These are phyloP conservation scores for Vulpes vulpes DNA, from an alignment of 2,113 vertebrate genomes.

Conservation along the genomic window DNA sequence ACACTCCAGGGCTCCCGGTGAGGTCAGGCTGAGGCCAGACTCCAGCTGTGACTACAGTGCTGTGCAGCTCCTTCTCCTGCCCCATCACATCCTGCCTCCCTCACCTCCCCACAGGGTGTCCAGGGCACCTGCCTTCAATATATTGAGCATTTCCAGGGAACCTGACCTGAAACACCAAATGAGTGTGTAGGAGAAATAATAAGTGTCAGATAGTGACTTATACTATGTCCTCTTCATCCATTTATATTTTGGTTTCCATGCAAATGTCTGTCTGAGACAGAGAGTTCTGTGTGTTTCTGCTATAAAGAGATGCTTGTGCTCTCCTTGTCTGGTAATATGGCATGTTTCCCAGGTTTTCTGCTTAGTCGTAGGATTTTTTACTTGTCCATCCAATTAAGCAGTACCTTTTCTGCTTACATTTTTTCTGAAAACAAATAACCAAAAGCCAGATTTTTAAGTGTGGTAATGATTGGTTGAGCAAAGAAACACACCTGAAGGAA, in stretches of 20 bases:
- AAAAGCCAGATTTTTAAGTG: neutral
- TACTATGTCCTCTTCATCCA: neutral
- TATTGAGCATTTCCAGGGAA: neutral
- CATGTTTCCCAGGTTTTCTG: conserved; percentile 20
- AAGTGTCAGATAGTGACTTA: neutral
- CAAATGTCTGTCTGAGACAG: neutral
- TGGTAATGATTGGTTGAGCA: neutral
- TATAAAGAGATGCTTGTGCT: neutral
- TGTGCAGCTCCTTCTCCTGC: neutral
- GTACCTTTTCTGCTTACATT: neutral
- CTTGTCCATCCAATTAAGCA: neutral
- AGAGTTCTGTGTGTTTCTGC: neutral
- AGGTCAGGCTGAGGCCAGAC: neutral
- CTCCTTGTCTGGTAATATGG: neutral
- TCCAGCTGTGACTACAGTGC: neutral
- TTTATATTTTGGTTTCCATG: neutral
- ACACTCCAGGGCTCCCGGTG: neutral
- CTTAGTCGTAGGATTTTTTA: neutral
- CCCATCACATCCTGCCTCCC: neutral
- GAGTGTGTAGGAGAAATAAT: neutral
- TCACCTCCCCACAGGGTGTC: neutral
- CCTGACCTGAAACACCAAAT: neutral
- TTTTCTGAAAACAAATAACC: neutral
- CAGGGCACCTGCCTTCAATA: neutral
- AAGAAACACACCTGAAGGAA: neutral